A percentile compares a stretch with the other conserved stretches of the same genome.
These are phyloP conservation scores for Cichladusa arquata DNA, from an alignment of 2,113 vertebrate species.

Conservation along the genomic window DNA sequence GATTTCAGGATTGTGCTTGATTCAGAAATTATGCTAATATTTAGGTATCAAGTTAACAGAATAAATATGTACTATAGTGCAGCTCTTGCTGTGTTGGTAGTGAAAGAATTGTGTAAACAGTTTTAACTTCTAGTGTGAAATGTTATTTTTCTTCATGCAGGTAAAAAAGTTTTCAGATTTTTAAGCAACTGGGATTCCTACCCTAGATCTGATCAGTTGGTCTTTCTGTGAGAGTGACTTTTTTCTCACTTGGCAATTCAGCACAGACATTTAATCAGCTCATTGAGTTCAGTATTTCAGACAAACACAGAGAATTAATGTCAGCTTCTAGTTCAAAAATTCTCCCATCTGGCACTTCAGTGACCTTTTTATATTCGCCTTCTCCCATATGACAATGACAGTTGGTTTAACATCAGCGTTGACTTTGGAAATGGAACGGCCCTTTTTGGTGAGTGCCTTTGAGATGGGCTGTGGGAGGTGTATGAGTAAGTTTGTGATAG, in stretches of 20 bases:
- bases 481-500: background rate
- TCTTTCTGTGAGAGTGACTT: background rate
- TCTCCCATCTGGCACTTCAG: slow-evolving; percentile 47
- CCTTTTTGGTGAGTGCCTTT: background rate
- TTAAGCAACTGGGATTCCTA: background rate
- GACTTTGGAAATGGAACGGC: background rate
- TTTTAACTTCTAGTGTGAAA: background rate
- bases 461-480: background rate
- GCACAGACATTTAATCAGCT: slow-evolving; percentile 9
- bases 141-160: background rate
- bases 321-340: slow-evolving; percentile 45
- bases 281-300: slow-evolving; percentile 15
- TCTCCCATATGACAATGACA: slow-evolving; percentile 44
- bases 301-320: slow-evolving; percentile 38
- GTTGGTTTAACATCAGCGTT: slow-evolving; percentile 36
- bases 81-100: background rate
- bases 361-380: slow-evolving; percentile 52
- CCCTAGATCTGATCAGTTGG: background rate
- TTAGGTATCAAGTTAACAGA: background rate
- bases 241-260: background rate
- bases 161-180: background rate
- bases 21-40: background rate
- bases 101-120: background rate
- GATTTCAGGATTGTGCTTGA: background rate
- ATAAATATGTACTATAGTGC: background rate